phyloP scores from a whole-genome alignment of 2,797 vertebrate species.

The Neomorphus geoffroyi region DNA sequence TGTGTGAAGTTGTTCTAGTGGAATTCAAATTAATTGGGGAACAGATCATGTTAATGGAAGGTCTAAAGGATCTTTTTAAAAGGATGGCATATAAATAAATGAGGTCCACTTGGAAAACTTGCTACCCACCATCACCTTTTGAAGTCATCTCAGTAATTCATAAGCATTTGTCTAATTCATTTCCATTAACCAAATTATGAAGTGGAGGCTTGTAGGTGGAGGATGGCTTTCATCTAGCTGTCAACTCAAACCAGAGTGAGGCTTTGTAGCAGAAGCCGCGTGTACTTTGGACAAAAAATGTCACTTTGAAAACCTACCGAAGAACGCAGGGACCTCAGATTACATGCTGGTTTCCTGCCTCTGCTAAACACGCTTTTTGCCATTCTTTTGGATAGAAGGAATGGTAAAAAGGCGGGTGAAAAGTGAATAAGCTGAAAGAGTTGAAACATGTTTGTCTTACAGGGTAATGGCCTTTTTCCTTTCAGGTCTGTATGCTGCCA shows the following conservation, averaged over 20 bases:
- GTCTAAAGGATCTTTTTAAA: neutral
- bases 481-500: conserved; percentile 94
- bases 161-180: neutral
- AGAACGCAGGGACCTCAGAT: neutral
- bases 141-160: neutral
- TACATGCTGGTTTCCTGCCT: neutral
- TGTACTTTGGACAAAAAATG: neutral
- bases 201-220: neutral
- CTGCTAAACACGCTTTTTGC: neutral
- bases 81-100: neutral
- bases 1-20: neutral
- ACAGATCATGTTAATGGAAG: neutral
- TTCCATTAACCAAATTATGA: neutral
- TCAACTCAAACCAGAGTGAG: neutral
- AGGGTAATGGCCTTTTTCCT: neutral
- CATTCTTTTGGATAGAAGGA: neutral
- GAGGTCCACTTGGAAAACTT: neutral
- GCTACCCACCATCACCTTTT: neutral
- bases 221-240: neutral
- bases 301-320: neutral
- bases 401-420: neutral
- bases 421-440: neutral
- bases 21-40: neutral
- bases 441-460: neutral
- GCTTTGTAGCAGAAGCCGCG: neutral